These are phyloP conservation scores for Athrips mouffetella DNA, from an alignment of 2,888 invertebrate species.

Conservation along the genomic window DNA sequence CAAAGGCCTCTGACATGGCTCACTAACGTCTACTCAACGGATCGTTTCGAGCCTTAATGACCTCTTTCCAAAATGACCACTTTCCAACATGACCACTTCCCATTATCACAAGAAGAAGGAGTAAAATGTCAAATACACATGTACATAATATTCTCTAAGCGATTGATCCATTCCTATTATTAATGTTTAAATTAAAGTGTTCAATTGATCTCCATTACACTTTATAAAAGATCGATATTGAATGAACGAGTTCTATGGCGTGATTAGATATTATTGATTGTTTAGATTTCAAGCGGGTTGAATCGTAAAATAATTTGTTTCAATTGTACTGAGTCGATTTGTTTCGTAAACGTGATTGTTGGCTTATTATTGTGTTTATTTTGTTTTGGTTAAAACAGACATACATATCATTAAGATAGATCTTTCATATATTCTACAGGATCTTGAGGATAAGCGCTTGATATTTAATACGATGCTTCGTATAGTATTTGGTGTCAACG, in stretches of 20 bases:
- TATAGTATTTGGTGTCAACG: too few relatives aligned
- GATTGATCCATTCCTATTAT: constrained; percentile 62
- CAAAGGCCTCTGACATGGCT: too few relatives aligned
- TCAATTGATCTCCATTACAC: constrained; percentile 74
- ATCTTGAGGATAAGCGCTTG: too few relatives aligned
- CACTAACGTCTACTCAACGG: too few relatives aligned
- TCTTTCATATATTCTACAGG: too few relatives aligned
- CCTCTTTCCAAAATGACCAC: too few relatives aligned
- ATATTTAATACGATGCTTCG: too few relatives aligned
- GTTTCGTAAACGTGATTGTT: constrained; percentile 27
- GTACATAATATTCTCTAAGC: too few relatives aligned
- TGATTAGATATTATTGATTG: constrained; percentile 70
- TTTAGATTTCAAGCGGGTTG: constrained; percentile 52
- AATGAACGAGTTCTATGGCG: constrained; percentile 47
- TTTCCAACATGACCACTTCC: too few relatives aligned
- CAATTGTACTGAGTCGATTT: constrained; percentile 62
- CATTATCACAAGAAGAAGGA: too few relatives aligned
- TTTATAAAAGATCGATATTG: constrained; percentile 67
- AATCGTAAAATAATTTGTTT: constrained; percentile 67
- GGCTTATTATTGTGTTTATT: constrained; percentile 22
- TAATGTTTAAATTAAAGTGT: constrained; percentile 70
- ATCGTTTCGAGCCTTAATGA: too few relatives aligned
- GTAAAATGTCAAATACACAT: too few relatives aligned
- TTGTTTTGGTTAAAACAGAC: constrained; percentile 8
- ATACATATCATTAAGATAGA: neutral